phyloP scores from a whole-genome alignment of 2,113 vertebrate species.

The Capreolus pygargus region DNA sequence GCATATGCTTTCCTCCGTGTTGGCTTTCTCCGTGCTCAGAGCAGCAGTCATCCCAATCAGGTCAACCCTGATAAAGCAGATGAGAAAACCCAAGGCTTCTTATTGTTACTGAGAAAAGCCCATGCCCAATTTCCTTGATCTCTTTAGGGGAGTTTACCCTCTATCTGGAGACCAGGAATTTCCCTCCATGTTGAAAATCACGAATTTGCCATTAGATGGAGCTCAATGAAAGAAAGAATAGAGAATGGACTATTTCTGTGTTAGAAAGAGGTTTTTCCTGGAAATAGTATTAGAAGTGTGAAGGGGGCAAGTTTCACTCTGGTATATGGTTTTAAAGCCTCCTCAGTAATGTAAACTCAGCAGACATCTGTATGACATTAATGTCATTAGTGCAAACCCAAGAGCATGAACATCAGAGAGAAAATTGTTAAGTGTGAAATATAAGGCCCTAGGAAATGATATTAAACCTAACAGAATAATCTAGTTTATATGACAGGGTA shows the following conservation, averaged over 20 bases:
- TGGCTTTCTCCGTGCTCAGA: background rate
- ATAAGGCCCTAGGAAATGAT: background rate
- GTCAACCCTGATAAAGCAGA: background rate
- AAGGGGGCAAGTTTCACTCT: background rate
- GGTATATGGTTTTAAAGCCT: background rate
- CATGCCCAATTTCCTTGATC: background rate
- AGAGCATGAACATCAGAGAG: background rate
- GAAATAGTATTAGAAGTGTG: background rate
- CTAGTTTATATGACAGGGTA: background rate
- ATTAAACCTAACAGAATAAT: background rate
- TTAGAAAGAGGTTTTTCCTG: background rate
- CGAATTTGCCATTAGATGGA: constrained; percentile 37
- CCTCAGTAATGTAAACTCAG: background rate
- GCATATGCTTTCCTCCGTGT: background rate
- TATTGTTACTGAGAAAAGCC: background rate
- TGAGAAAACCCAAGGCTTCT: background rate
- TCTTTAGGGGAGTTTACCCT: background rate
- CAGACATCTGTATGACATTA: background rate
- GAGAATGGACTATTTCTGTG: background rate
- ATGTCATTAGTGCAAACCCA: background rate
- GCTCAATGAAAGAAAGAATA: constrained; percentile 42
- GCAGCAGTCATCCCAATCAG: background rate
- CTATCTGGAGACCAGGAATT: background rate
- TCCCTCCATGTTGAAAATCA: background rate
- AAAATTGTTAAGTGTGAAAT: background rate